These are phyloP conservation scores for Laticauda laticaudata DNA, from an alignment of 2,113 vertebrate genomes.

Conservation along the genomic window DNA sequence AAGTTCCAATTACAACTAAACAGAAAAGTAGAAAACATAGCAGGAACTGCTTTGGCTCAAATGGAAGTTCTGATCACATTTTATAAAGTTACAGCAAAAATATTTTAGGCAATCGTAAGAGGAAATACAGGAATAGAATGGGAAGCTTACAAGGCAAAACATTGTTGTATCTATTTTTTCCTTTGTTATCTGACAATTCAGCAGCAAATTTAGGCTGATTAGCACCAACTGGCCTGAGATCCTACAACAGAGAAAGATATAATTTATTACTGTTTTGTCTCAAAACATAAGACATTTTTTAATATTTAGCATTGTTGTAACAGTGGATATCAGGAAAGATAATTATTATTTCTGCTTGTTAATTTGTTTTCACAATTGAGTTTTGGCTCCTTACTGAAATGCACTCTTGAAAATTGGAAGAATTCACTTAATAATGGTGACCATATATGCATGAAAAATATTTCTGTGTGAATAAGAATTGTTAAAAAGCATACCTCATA, in stretches of 20 bases:
- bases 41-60: background rate
- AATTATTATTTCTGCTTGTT: background rate
- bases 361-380: background rate
- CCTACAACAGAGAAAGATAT: constrained; percentile 68
- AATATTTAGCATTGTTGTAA: background rate
- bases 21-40: background rate
- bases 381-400: background rate
- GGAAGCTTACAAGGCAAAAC: constrained; percentile 89
- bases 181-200: constrained; percentile 82
- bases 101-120: background rate
- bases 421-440: background rate
- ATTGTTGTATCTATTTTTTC: constrained; percentile 95
- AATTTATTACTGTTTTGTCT: background rate
- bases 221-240: constrained; percentile 83
- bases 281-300: background rate
- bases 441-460: background rate
- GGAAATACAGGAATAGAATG: background rate
- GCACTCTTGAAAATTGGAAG: background rate
- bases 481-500: constrained; percentile 80
- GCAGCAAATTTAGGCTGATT: constrained; percentile 81
- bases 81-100: background rate
- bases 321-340: background rate
- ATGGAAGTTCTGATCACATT: background rate
- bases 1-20: background rate
- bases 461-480: background rate